Base-by-base conservation (phyloP, 2,113 vertebrate genomes). In the Pampusana beccarii region DNA sequence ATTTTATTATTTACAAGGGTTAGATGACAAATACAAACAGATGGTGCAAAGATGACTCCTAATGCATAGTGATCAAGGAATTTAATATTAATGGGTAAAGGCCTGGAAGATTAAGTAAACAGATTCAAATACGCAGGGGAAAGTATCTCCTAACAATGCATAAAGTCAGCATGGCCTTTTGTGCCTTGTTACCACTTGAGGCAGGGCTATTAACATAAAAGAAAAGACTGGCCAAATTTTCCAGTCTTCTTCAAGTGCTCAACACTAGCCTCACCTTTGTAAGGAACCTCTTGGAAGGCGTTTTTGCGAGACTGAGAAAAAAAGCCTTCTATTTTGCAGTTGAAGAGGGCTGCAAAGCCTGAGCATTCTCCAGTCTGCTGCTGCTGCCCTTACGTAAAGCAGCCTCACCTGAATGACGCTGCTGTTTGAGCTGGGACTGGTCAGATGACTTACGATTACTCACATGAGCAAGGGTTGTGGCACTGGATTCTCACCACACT, bases 21-120 rank as follows among this genome's bases (percentile, higher is more conserved):
- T 96, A 96, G 95, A 96, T 96, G 93, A 85, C 93, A 96, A 96
- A 96, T 93, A 96, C 88, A 96, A 97, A 96, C 96, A 97, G 96
- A 96, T 97, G 96, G 96, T 96, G 78, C 73, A 91, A 96, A 95
- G 93, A 96, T 96, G 92, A 93, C 83, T 96, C 80, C 92, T 96
- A 91, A 94, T 96, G 95, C 95, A 96, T 96, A 96, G 95, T 92
- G 93, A 97, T 96, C 86, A 82, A 91, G 88, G 86, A 93, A 96
- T 93, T 97, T 97, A 90, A 96, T 96, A 96, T 97, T 96, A 83
- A 97, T 92, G 73, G 83, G 1, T 84, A 69, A 85, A 94, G 91
- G 70, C 73, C 91, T 91, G 77, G 80, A 93, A 92, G 95, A 95
- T 96, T 89, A 94, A 82, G 93, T 94, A 96, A 96, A 94, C 70